Base-by-base conservation (phyloP, 2,113 vertebrate genomes). In the Hippocampus zosterae region DNA sequence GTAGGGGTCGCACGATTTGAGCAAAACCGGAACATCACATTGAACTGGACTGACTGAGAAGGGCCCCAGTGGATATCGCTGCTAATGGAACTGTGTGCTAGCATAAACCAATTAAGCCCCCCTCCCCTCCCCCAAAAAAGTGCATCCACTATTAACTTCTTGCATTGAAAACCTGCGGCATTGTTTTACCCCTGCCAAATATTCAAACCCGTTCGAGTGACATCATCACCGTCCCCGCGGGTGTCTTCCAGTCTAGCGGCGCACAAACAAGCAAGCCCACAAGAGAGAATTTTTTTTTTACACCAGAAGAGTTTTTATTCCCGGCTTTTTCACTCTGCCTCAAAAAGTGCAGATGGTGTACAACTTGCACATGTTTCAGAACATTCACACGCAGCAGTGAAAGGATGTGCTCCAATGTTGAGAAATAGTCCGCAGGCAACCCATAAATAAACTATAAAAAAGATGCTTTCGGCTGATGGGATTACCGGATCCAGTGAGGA, bases 371-470 rank as follows among this genome's bases (percentile, higher is more conserved):
- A 90, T 84, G 86, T 87, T 90, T 81, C 78, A 81, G 55, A 90
- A 87, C 85, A 91, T 87, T 25, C 75, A 73, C 79, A 86, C 90
- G 90, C 85, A 78, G 79, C 82, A 81, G 73, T 84, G 84, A 87
- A 64, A 77, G 74, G 25, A 53, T 88, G 84, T 88, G 85, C 76
- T 89, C 68, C 61, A 84, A 44, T 88, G 87, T 83, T 88, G 79
- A 88, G 82, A 85, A 84, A 91, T 73, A 86, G 84, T 90, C 75
- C 42, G 73, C 84, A 89, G 88, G 88, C 87, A 90, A 88, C 85
- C 91, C 84, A 92, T 91, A 91, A 90, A 92, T 91, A 90, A 88
- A 85, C 85, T 92, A 92, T 92, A 92, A 93, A 92, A 92, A 91
- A 90, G 86, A 90, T 91, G 85, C 87, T 89, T 88, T 88, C 84